Conservation (phyloP, 2,797 vertebrate species). For the Echeneis naucrates region DNA sequence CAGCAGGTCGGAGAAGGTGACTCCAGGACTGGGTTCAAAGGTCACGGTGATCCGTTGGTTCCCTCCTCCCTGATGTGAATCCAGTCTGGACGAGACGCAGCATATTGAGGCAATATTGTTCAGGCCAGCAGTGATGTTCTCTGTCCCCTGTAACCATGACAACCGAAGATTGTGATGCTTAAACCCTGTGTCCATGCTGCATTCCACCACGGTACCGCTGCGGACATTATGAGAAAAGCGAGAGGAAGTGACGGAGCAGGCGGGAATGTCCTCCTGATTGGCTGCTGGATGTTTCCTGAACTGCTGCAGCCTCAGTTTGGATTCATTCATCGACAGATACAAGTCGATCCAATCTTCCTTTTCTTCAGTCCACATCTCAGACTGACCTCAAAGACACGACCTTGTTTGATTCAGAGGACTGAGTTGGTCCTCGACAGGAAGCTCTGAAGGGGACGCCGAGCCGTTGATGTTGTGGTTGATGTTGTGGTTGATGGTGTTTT, state of each 20-base stretch:
- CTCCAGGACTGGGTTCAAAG: no score
- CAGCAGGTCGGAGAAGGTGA: no score
- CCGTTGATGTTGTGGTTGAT: slow-evolving; percentile 72
- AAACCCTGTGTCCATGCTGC: slow-evolving; percentile 72
- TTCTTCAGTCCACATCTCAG: slow-evolving; percentile 21
- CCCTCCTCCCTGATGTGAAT: background rate
- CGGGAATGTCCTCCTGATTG: background rate
- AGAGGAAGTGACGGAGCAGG: background rate
- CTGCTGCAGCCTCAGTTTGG: background rate
- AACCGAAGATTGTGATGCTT: slow-evolving; percentile 27
- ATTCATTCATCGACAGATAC: slow-evolving; percentile 14
- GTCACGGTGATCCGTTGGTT: no score
- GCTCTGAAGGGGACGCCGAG: slow-evolving; percentile 45
- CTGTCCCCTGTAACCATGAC: background rate
- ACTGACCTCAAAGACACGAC: background rate
- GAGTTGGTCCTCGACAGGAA: no score
- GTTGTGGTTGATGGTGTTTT: slow-evolving; percentile 76
- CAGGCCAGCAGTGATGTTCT: slow-evolving; percentile 1
- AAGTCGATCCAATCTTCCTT: background rate
- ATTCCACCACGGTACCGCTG: slow-evolving; percentile 49
- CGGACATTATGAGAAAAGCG: slow-evolving; percentile 19
- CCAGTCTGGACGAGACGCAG: background rate
- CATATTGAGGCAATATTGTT: background rate
- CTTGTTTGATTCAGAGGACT: background rate
- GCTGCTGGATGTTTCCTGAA: slow-evolving; percentile 18